phyloP scores from a whole-genome alignment of 1,140 invertebrate genomes.

The Pectinophora gossypiella region DNA sequence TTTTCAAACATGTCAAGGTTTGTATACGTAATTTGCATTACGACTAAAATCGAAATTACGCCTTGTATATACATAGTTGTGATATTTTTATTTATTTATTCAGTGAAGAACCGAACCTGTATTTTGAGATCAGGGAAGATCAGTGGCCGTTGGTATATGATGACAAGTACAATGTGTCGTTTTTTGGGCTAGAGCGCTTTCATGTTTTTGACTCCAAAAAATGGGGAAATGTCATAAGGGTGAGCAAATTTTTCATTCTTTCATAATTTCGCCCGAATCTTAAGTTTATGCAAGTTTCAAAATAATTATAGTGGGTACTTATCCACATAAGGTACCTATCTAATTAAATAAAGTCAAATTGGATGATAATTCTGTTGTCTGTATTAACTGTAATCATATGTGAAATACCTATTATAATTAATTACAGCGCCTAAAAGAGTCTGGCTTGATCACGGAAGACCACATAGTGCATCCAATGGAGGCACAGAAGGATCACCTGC shows the following conservation, averaged over 20 bases:
- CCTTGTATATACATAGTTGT: neutral
- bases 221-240: conserved; percentile 87
- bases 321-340: too few species aligned
- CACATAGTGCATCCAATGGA: conserved; percentile 80
- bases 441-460: conserved; percentile 71
- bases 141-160: conserved; percentile 86
- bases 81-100: conserved; percentile 10
- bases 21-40: too few species aligned
- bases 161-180: conserved; percentile 87
- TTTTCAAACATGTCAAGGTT: too few species aligned
- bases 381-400: too few species aligned
- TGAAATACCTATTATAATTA: neutral
- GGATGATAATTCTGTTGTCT: too few species aligned
- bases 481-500: conserved; percentile 81
- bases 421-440: conserved; percentile 67
- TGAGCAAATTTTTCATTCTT: too few species aligned
- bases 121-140: conserved; percentile 61
- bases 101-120: conserved; percentile 33
- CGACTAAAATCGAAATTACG: too few species aligned
- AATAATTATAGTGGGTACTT: too few species aligned
- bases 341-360: too few species aligned
- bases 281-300: too few species aligned
- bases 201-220: conserved; percentile 94
- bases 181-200: conserved; percentile 86
- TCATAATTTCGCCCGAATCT: too few species aligned